These are phyloP conservation scores for Bryconaethiops microstoma DNA, from an alignment of 2,797 vertebrate species.

Conservation along the genomic window DNA sequence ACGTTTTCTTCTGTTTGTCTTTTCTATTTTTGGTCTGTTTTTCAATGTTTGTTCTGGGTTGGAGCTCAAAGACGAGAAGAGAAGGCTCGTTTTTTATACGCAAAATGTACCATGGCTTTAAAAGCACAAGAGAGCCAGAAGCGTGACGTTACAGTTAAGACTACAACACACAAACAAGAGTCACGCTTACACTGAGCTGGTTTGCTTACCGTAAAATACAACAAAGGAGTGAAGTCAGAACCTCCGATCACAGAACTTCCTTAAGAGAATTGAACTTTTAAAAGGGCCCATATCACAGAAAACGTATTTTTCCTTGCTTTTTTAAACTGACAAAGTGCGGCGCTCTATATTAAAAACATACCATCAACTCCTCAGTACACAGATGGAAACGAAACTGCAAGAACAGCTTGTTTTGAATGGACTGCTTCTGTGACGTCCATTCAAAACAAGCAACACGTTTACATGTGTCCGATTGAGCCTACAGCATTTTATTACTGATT, in stretches of 20 bases:
- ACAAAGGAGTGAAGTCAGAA: not conserved
- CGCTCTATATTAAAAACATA: too few relatives aligned
- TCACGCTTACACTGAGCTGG: too few relatives aligned
- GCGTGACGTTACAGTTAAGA: not conserved
- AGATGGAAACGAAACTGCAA: too few relatives aligned
- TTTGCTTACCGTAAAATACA: not conserved
- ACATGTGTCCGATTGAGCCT: too few relatives aligned
- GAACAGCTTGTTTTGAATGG: too few relatives aligned
- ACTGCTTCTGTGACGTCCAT: too few relatives aligned
- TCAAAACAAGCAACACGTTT: too few relatives aligned
- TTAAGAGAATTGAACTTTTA: not conserved
- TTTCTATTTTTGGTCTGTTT: slow-evolving; percentile 10
- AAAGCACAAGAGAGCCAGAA: not conserved
- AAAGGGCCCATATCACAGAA: too few relatives aligned
- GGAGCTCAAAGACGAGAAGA: slow-evolving; percentile 8
- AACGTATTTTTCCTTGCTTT: too few relatives aligned
- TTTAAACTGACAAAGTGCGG: too few relatives aligned
- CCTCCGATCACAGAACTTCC: not conserved
- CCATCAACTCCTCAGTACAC: too few relatives aligned
- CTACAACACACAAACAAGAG: not conserved
- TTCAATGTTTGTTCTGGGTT: not conserved
- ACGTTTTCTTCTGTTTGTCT: not conserved
- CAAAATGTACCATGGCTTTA: slow-evolving; percentile 27
- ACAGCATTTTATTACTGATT: too few relatives aligned
- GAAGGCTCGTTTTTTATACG: not conserved